Evolutionary conservation across 2,113 vertebrate genomes (phyloP), one percentile per base, ranked within the genome.

Genomic region (Gymnogyps californianus): DNA sequence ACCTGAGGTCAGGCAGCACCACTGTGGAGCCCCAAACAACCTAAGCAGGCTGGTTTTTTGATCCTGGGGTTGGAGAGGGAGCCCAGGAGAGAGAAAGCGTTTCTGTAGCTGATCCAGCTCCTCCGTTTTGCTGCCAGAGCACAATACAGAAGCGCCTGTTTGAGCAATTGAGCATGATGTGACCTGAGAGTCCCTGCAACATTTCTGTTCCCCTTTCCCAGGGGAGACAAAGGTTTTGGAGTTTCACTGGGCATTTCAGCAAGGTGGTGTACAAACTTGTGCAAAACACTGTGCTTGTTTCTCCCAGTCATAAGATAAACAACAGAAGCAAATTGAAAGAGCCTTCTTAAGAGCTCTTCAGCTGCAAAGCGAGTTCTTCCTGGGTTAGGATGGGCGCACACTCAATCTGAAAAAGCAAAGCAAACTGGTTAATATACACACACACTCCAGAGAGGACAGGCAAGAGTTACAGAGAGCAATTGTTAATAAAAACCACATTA

Each of bases 331-430:
- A 92, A 97, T 96, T 96, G 97, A 32, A 97, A 98, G 97, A 98
- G 97, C 98, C 95, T 94, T 97, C 98, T 94, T 98, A 97, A 98
- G 96, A 98, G 98, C 96, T 98, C 96, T 98, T 97, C 98, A 98
- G 98, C 97, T 98, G 98, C 97, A 97, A 97, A 98, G 98, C 96
- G 55, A 98, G 97, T 98, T 98, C 98, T 98, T 98, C 98, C 95
- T 92, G 95, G 97, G 98, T 98, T 98, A 99, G 97, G 98, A 98
- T 98, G 98, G 96, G 98, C 98, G 97, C 98, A 98, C 97, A 98
- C 95, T 98, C 98, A 98, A 99, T 99, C 99, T 99, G 99, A 98
- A 99, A 99, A 98, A 99, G 99, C 99, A 99, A 99, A 99, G 99
- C 99, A 99, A 98, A 99, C 98, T 98, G 98, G 99, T 99, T 99